phyloP scores from a whole-genome alignment of 23 tunicate species.

The Aplidium turbinatum region DNA sequence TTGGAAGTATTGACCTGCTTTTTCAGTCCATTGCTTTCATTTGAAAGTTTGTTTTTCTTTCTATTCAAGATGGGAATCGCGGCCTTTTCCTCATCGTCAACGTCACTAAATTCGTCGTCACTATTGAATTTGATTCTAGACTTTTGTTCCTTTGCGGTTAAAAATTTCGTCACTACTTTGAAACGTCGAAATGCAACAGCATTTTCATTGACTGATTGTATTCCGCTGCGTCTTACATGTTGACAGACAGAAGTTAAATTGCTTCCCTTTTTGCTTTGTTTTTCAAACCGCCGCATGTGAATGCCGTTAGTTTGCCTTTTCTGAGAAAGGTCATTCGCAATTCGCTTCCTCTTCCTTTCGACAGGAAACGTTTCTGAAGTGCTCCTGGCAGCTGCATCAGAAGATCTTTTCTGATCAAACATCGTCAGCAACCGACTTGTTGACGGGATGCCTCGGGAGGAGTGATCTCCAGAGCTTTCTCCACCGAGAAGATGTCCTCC shows the following conservation, averaged over 20 bases:
- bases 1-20: too few relatives aligned
- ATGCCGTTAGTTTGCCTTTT: too few relatives aligned
- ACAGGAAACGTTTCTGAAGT: too few relatives aligned
- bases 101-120: constrained; percentile 40
- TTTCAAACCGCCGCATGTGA: too few relatives aligned
- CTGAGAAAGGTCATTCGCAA: too few relatives aligned
- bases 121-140: constrained; percentile 16
- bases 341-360: too few relatives aligned
- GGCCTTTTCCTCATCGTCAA: too few relatives aligned
- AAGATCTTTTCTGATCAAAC: too few relatives aligned
- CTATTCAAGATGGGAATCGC: too few relatives aligned
- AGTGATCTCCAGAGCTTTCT: background rate
- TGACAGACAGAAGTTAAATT: constrained; percentile 16
- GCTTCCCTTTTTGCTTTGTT: background rate
- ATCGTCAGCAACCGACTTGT: constrained; percentile 24
- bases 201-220: constrained; percentile 57
- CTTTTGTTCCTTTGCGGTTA: constrained; percentile 15
- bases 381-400: too few relatives aligned
- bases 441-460: constrained; percentile 46
- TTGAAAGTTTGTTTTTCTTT: too few relatives aligned
- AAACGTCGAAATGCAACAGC: constrained; percentile 49
- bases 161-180: constrained; percentile 54
- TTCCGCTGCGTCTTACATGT: constrained; percentile 28
- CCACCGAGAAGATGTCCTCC: constrained; percentile 47
- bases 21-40: too few relatives aligned